Evolutionary conservation across 2,113 vertebrate genomes (phyloP), one percentile per base, ranked within the genome.

Genomic region (Calypte anna): DNA sequence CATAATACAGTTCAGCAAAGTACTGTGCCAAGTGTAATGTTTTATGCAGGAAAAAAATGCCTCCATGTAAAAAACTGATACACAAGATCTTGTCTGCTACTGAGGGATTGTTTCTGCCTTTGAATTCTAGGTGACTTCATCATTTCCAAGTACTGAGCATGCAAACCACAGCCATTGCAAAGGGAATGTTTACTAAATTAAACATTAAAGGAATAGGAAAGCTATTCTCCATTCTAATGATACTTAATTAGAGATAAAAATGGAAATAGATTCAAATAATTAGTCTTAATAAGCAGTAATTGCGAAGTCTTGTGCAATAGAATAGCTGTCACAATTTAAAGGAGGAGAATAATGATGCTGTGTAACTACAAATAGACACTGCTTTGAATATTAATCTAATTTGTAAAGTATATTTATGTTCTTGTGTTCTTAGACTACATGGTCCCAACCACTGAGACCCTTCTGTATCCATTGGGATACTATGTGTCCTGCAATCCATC

Each of bases 211-310:
- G 82, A 93, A 86, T 94, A 82, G 61, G 90, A 90, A 91, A 97
- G 76, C 72, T 57, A 86, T 80, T 90, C 51, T 93, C 38, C 90
- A 54, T 74, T 94, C 86, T 94, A 95, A 94, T 95, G 76, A 86
- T 80, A 51, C 33, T 66, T 95, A 91, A 94, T 91, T 92, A 82
- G 46, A 59, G 92, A 90, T 88, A 94, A 95, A 67, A 12, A 74
- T 77, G 54, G 57, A 97, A 94, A 95, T 91, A 85, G 85, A 90
- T 95, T 77, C 80, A 96, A 95, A 94, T 85, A 91, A 96, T 95
- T 96, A 97, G 79, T 95, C 78, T 90, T 94, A 93, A 95, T 96
- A 92, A 92, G 70, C 63, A 74, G 67, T 80, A 94, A 95, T 91
- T 95, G 68, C 80, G 40, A 86, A 86, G 82, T 80, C 90, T 91